phyloP scores from a whole-genome alignment of 1,140 invertebrate genomes.

The Dendrolimus punctatus region DNA sequence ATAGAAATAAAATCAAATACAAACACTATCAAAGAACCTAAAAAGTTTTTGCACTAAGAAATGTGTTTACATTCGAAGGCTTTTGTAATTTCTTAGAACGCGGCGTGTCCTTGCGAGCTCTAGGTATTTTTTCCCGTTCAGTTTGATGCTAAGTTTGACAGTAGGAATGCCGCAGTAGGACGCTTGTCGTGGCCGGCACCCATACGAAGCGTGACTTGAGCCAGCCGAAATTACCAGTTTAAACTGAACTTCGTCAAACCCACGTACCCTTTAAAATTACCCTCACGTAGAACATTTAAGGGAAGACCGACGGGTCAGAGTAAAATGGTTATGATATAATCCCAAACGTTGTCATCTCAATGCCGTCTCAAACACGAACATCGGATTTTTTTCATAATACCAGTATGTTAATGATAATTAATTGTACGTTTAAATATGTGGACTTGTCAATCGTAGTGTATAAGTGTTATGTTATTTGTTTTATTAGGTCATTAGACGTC shows the following conservation, averaged over 20 bases:
- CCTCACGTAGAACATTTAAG: conserved; percentile 5
- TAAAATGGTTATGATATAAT: conserved; percentile 33
- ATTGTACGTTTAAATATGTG: conserved; percentile 50
- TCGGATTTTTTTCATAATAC: conserved; percentile 45
- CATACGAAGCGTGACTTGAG: conserved; percentile 44
- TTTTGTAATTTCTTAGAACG: conserved; percentile 31
- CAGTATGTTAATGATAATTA: conserved; percentile 58
- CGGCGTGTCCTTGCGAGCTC: conserved; percentile 41
- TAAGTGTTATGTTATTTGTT: conserved; percentile 48
- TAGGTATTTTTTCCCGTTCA: conserved; percentile 45
- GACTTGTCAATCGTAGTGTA: conserved; percentile 51
- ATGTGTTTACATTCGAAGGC: not conserved
- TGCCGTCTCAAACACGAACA: conserved; percentile 60
- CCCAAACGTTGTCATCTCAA: conserved; percentile 59
- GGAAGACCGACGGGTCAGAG: conserved; percentile 12
- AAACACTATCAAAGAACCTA: no score
- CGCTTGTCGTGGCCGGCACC: conserved; percentile 47
- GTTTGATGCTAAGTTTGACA: conserved; percentile 59
- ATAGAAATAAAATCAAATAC: no score
- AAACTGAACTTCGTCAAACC: conserved; percentile 25
- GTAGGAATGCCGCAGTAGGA: conserved; percentile 44
- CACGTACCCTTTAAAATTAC: conserved; percentile 11
- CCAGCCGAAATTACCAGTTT: conserved; percentile 22
- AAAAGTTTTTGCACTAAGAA: no score
- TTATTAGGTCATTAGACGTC: conserved; percentile 14